Base-by-base conservation (phyloP, 2,888 invertebrate genomes). In the Antitype chi region DNA sequence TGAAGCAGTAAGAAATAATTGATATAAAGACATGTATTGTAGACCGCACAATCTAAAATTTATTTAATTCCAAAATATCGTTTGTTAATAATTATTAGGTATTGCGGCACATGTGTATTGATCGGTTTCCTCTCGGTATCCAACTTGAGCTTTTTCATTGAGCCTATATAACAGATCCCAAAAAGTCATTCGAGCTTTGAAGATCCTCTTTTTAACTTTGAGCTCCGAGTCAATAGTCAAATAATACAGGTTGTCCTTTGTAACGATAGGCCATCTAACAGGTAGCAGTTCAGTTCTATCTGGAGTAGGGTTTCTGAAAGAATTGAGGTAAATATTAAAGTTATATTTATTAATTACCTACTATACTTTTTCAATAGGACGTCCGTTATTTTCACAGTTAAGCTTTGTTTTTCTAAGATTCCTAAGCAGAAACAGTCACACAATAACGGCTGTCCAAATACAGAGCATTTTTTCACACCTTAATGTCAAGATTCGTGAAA, bases 261-360 rank as follows among this genome's bases (percentile, higher is more conserved):
- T 88, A 13, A 85, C 87, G 1, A 86, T 79, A 28, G 82, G 75
- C 90, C 91, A 92, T 49, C 76, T 69, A 23, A 92, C 81, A n/a
- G 91, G 90, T n/a, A 92, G 62, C 11, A 92, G 70, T 8, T 90
- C 90, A 11, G 85, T 86, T 23, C 77, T 78, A 28, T 87, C 84
- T 0, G 92, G 91, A 25, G 90, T 90, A 9, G 93, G 92, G 52
- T 92, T 85, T n/a, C 92, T 90, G 25, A 79, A 64, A 90, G 85
- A 64, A 71, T 60, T 76, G 8, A 52, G 25, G 25, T 53, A n/a
- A 62, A 28, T 25, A 49, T 70, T 62, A 20, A n/a, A 70, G n/a
- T 17, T n/a, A 13, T 15, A 1, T 28, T 25, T 57, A 57, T 57
- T 53, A 25, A 57, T 25, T 17, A n/a, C n/a, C n/a, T n/a, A 4